phyloP scores from a whole-genome alignment of 1,140 invertebrate species.

The Pygmarrhopalites habei region DNA sequence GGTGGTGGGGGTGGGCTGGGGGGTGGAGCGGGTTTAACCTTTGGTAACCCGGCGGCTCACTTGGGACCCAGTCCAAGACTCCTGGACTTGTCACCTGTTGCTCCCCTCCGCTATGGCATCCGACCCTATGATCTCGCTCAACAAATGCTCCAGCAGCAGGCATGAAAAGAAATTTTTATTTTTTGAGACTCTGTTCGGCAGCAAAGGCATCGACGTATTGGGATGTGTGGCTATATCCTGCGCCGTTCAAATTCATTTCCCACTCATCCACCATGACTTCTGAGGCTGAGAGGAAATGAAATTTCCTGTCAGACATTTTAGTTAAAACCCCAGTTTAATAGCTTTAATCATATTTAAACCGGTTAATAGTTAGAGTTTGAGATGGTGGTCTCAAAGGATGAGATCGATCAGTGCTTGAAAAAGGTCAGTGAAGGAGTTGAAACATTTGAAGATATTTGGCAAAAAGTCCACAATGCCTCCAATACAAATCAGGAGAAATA shows the following conservation, averaged over 20 bases:
- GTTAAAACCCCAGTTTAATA: too few species aligned
- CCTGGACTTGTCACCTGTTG: conserved; percentile 59
- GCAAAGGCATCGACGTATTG: too few species aligned
- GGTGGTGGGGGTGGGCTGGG: not conserved
- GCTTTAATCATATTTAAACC: too few species aligned
- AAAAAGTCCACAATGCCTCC: conserved; percentile 94
- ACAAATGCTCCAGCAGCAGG: conserved; percentile 80
- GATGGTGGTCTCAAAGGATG: too few species aligned
- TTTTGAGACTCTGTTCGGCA: too few species aligned
- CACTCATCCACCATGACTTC: too few species aligned
- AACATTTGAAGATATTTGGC: conserved; percentile 75
- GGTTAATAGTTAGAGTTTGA: too few species aligned
- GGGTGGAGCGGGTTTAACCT: conserved; percentile 59
- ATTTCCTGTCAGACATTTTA: too few species aligned
- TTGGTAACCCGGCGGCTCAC: conserved; percentile 44
- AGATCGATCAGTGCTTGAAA: conserved; percentile 99
- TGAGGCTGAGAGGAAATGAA: too few species aligned
- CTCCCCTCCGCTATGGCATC: conserved; percentile 57
- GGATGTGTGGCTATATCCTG: too few species aligned
- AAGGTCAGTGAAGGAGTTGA: conserved; percentile 98
- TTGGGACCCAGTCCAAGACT: conserved; percentile 62
- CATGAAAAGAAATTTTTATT: too few species aligned
- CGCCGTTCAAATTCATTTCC: too few species aligned
- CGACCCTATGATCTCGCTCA: conserved; percentile 81
- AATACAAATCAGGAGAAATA: conserved; percentile 99